Evolutionary conservation across 1,140 invertebrate genomes (phyloP).

Genomic region (Cydia fagiglandana): DNA sequence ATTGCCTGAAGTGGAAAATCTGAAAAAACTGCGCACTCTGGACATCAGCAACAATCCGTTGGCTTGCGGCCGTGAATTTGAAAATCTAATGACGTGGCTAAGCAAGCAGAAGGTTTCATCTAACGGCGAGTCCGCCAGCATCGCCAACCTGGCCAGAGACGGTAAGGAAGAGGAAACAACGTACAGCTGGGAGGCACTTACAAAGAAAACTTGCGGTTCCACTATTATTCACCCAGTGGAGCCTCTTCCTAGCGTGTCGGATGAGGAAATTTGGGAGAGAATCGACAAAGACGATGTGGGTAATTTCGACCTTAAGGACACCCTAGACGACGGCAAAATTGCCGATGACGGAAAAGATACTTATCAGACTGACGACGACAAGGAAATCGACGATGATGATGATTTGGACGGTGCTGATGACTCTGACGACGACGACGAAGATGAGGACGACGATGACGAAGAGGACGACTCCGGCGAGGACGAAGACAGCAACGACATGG

Average conservation of each 20-base stretch:
- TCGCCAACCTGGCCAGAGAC: constrained; percentile 75
- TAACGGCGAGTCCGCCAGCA: constrained; percentile 61
- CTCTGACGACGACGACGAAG: constrained; percentile 47
- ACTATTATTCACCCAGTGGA: constrained; percentile 56
- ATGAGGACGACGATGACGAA: constrained; percentile 50
- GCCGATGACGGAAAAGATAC: constrained; percentile 58
- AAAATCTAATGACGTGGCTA: constrained; percentile 81
- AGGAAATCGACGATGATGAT: constrained; percentile 40
- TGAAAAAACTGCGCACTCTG: constrained; percentile 81
- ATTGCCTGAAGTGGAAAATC: constrained; percentile 77
- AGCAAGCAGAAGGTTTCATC: constrained; percentile 76
- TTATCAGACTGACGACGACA: constrained; percentile 37
- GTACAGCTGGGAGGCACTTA: constrained; percentile 72
- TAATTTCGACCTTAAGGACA: constrained; percentile 68
- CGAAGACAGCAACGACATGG: constrained; percentile 59
- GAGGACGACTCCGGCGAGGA: constrained; percentile 53
- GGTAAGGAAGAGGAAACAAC: constrained; percentile 59
- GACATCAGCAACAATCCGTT: constrained; percentile 84
- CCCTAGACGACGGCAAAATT: constrained; percentile 68
- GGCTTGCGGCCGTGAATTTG: constrained; percentile 81
- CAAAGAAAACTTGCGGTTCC: constrained; percentile 66
- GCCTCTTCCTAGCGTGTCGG: constrained; percentile 60
- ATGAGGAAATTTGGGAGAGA: constrained; percentile 78
- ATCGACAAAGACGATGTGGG: constrained; percentile 74
- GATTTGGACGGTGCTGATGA: constrained; percentile 54